phyloP scores from a whole-genome alignment of 1,140 invertebrate species.

The Drosophila subobscura region DNA sequence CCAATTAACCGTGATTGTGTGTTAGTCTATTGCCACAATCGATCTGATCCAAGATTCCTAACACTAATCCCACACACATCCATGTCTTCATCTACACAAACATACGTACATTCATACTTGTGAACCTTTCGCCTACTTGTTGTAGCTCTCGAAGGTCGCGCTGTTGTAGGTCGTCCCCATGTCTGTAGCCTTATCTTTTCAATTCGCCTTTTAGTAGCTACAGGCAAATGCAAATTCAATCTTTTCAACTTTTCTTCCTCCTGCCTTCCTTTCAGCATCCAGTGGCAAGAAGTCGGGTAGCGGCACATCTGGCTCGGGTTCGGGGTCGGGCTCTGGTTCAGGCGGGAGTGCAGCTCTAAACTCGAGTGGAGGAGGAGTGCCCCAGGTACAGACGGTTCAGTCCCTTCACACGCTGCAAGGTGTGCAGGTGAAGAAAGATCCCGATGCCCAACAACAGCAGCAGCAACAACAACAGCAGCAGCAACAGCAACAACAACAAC shows the following conservation, averaged over 20 bases:
- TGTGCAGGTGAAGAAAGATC: constrained; percentile 83
- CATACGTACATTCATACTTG: constrained; percentile 1
- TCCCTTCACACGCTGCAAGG: constrained; percentile 79
- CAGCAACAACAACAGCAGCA: constrained; percentile 64
- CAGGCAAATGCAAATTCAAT: background rate
- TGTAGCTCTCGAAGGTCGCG: constrained; percentile 34
- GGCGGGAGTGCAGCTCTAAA: constrained; percentile 55
- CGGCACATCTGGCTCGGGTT: constrained; percentile 43
- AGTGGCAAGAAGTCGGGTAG: constrained; percentile 69
- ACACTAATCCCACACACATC: background rate
- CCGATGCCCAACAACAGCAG: constrained; percentile 76
- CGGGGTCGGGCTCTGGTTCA: constrained; percentile 42
- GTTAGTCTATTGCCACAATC: too few relatives aligned
- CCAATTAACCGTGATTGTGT: too few relatives aligned
- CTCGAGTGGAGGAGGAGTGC: constrained; percentile 58
- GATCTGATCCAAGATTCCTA: background rate
- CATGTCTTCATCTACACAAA: constrained; percentile 6
- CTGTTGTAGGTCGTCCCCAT: constrained; percentile 26
- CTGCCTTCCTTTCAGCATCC: constrained; percentile 56
- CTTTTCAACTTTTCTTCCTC: constrained; percentile 22
- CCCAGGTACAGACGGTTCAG: constrained; percentile 79
- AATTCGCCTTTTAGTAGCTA: background rate
- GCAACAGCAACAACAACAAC: constrained; percentile 58
- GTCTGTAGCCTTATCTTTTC: constrained; percentile 16
- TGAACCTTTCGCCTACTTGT: background rate